Evolutionary conservation across 2,797 vertebrate genomes (phyloP).

Genomic region (Perodicticus potto): DNA sequence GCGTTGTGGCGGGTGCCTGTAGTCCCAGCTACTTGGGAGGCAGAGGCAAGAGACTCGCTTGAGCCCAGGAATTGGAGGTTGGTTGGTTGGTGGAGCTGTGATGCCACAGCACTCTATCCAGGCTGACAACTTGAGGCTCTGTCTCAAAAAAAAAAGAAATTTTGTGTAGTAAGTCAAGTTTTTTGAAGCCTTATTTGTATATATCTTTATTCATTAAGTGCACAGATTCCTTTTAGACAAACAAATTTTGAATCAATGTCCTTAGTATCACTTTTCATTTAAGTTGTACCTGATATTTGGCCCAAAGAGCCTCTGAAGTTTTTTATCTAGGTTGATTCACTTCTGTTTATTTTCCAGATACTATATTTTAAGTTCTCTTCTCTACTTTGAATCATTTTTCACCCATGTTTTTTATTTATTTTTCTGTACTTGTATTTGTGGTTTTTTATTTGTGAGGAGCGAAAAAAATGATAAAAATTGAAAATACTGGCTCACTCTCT

Average conservation of each 20-base stretch:
- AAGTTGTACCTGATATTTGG: not conserved
- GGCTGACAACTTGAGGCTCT: too few species aligned
- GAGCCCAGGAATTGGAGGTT: too few species aligned
- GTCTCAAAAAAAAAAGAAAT: too few species aligned
- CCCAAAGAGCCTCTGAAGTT: not conserved
- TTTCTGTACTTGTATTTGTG: not conserved
- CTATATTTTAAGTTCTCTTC: not conserved
- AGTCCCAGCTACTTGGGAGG: too few species aligned
- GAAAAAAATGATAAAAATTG: not conserved
- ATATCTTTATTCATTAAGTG: not conserved
- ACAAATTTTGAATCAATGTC: not conserved
- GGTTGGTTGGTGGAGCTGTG: too few species aligned
- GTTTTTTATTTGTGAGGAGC: not conserved
- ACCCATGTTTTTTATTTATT: not conserved
- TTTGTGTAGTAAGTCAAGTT: not conserved
- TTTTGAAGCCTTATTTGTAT: not conserved
- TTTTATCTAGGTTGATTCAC: not conserved
- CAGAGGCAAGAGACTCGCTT: too few species aligned
- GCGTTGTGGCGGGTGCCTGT: too few species aligned
- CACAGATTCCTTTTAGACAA: not conserved
- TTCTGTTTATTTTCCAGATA: not conserved
- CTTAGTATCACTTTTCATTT: not conserved
- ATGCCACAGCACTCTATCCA: too few species aligned
- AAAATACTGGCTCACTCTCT: not conserved
- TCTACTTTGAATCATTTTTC: not conserved